phyloP scores from a whole-genome alignment of 2,888 invertebrate genomes.

The Athalia rosae region DNA sequence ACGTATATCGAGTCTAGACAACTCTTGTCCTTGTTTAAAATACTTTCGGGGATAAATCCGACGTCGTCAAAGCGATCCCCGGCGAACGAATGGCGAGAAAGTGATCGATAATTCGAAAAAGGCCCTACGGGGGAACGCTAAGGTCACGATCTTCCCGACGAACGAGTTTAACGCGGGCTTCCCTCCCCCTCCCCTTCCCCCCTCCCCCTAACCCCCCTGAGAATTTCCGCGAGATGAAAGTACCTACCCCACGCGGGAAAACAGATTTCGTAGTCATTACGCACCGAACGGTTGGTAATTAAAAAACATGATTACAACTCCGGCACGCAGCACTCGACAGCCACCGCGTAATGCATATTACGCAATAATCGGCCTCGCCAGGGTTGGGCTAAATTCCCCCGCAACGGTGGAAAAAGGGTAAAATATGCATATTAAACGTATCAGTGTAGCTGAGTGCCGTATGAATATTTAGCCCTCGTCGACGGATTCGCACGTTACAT shows the following conservation, averaged over 20 bases:
- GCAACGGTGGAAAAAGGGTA: conserved; percentile 41
- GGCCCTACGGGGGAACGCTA: no score
- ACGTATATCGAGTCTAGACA: no score
- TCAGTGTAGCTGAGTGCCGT: conserved; percentile 42
- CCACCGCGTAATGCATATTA: conserved; percentile 37
- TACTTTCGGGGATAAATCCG: no score
- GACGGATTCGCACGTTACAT: not conserved
- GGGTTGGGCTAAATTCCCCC: conserved; percentile 24
- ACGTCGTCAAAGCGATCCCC: no score
- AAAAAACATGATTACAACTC: conserved; percentile 45
- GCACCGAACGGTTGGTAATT: conserved; percentile 41
- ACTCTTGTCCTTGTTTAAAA: no score
- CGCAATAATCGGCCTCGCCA: conserved; percentile 44
- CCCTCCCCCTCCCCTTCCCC: no score
- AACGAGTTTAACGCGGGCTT: not conserved
- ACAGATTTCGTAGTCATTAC: conserved; percentile 38
- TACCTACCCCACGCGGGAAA: conserved; percentile 7
- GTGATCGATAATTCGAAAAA: no score
- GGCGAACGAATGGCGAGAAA: no score
- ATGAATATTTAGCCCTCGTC: conserved; percentile 41
- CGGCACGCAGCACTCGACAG: conserved; percentile 37
- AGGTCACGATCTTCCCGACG: conserved; percentile 16
- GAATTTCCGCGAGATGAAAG: conserved; percentile 23
- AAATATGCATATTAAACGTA: conserved; percentile 45
- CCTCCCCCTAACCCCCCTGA: no score